Base-by-base conservation (phyloP, 2,797 vertebrate species). In the Lagodon rhomboides region DNA sequence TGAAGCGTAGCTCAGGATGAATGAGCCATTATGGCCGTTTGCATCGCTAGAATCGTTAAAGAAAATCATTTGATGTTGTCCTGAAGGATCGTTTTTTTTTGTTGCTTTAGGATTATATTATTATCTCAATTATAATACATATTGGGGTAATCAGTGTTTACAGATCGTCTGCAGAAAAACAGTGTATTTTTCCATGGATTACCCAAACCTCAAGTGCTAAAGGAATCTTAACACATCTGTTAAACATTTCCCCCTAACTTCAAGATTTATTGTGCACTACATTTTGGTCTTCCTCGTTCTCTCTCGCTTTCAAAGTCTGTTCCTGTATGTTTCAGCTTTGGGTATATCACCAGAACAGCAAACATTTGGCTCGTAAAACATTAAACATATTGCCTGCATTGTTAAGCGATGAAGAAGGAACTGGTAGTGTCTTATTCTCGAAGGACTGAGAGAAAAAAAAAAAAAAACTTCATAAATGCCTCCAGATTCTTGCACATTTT, bases 161-260 rank as follows among this genome's bases (percentile, higher is more conserved):
- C 30, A 84, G 23, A 64, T 86, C 46, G 17, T 73, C 66, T 18
- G 12, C 53, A 65, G 30, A 72, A 34, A 75, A 77, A 82, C 49
- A 51, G 13, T 65, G 53, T 82, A 77, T 79, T 85, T 77, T 78
- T n/a, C 50, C n/a, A 10, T 54, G 69, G 74, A 91, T 84, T 79
- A 80, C 73, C n/a, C 13, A 85, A 89, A 82, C 84, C 81, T 78
- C 71, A 83, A 89, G 74, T 79, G 63, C 72, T 75, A 76, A 86
- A 69, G 44, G 56, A 85, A 80, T 87, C 77, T 76, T 59, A 73
- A 78, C 70, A 89, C 91, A 92, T 91, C 86, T 92, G 90, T 86
- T 92, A 54, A 84, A 79, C 70, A 86, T 92, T 89, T 90, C 77
- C 71, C 46, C 34, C 53, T 69, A 80, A 80, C 77, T 85, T 49